phyloP scores from a whole-genome alignment of 2,797 vertebrate species.

The Odontamblyopus lacepedii region DNA sequence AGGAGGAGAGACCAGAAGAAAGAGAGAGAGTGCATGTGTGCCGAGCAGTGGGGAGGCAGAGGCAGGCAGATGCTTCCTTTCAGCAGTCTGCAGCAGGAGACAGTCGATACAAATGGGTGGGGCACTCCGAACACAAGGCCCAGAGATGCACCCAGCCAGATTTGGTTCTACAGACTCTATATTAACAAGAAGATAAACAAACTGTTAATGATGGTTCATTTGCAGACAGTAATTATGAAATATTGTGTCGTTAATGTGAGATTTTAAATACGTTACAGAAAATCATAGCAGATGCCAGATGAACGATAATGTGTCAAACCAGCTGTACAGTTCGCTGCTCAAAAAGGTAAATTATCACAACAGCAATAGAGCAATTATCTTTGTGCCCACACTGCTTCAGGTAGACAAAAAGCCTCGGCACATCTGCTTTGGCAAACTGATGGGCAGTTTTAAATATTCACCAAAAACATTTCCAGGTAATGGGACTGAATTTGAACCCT shows the following conservation, averaged over 20 bases:
- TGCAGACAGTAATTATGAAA: not conserved
- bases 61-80: conserved; percentile 64
- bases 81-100: conserved; percentile 44
- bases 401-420: conserved; percentile 24
- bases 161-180: conserved; percentile 15
- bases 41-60: conserved; percentile 42
- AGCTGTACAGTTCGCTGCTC: not conserved
- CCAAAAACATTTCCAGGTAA: conserved; percentile 21
- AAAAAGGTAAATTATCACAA: not conserved
- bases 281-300: not conserved
- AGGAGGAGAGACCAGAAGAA: too few relatives aligned
- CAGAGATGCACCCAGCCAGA: conserved; percentile 19
- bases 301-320: not conserved
- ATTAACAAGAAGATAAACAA: conserved; percentile 10
- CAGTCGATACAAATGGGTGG: conserved; percentile 52
- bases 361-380: not conserved
- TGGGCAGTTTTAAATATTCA: conserved; percentile 15
- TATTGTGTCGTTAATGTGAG: not conserved
- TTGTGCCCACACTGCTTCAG: conserved; percentile 19
- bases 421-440: conserved; percentile 4
- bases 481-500: conserved; percentile 14
- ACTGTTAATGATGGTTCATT: not conserved
- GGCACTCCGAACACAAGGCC: conserved; percentile 45
- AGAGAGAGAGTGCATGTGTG: conserved; percentile 29
- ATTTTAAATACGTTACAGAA: not conserved